Evolutionary conservation across 2,797 vertebrate genomes (phyloP), one percentile per base, ranked within the genome.

Genomic region (Gastrophryne carolinensis): DNA sequence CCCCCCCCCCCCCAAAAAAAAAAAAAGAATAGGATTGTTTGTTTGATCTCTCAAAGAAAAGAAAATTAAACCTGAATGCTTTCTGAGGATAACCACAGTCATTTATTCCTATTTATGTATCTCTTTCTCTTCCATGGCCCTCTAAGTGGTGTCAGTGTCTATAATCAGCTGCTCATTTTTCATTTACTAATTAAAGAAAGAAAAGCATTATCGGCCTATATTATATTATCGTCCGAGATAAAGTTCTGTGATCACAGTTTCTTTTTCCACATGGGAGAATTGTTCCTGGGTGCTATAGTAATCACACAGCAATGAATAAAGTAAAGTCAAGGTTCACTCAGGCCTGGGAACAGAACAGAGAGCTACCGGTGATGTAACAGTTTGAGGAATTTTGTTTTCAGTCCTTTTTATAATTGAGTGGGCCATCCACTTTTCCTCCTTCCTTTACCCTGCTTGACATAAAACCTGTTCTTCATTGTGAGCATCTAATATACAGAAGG

Each of bases 201-300:
- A n/a, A n/a, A n/a, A n/a, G n/a, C n/a, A n/a, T n/a, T n/a, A n/a
- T n/a, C n/a, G n/a, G n/a, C n/a, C n/a, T n/a, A n/a, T n/a, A n/a
- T n/a, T n/a, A n/a, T n/a, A n/a, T n/a, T n/a, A n/a, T n/a, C n/a
- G n/a, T n/a, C n/a, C n/a, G n/a, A n/a, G n/a, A n/a, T n/a, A n/a
- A n/a, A n/a, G n/a, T n/a, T n/a, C 21, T 19, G 44, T 47, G 44
- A 47, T 47, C 17, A 47, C 17, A 44, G 39, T 44, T 44, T n/a
- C 39, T 44, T 11, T 3, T 47, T 47, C 44, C 44, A 3, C 21
- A 10, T 47, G 7, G 27, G 26, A 21, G 11, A 58, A 72, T 58
- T 60, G 64, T 66, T 50, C 53, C 32, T 26, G 30, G 75, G 56
- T 66, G 41, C 68, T 78, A 72, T 78, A 66, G 75, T 52, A 70